Conservation (phyloP, 2,797 vertebrate genomes). For the Perodicticus potto region DNA sequence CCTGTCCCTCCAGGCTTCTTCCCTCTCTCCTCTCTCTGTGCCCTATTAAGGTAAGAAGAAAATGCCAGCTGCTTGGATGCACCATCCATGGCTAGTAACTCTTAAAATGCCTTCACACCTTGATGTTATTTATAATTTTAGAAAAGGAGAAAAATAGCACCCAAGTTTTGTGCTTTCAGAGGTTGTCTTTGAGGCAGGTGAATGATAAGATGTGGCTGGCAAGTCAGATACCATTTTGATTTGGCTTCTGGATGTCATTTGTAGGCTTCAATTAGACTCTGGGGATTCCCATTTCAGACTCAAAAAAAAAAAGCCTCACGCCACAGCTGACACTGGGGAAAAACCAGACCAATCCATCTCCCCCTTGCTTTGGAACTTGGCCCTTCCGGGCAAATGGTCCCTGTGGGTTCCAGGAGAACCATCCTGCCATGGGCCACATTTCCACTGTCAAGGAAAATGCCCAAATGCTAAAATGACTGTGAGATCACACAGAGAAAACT, state of each 20-base stretch:
- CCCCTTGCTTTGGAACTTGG: background rate
- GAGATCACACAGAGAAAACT: constrained; percentile 13
- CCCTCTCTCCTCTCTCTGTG: background rate
- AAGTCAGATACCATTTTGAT: background rate
- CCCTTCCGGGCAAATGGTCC: background rate
- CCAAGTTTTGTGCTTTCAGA: background rate
- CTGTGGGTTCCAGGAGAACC: background rate
- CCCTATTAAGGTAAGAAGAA: background rate
- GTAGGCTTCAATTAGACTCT: background rate
- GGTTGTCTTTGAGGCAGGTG: background rate
- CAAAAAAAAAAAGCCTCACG: background rate
- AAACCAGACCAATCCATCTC: background rate
- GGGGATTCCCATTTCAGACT: constrained; percentile 7
- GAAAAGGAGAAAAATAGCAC: constrained; percentile 1
- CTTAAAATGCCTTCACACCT: constrained; percentile 11
- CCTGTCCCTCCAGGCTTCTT: background rate
- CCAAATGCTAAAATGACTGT: background rate
- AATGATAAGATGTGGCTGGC: background rate
- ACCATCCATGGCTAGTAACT: background rate
- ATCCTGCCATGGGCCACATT: background rate
- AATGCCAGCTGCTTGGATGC: background rate
- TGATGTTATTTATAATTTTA: constrained; percentile 19
- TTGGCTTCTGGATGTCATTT: background rate
- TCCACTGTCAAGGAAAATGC: background rate
- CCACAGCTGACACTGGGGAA: background rate